Evolutionary conservation across 2,797 vertebrate species (phyloP), one percentile per base, ranked within the genome.

Genomic region (Rhodeus uyekii): DNA sequence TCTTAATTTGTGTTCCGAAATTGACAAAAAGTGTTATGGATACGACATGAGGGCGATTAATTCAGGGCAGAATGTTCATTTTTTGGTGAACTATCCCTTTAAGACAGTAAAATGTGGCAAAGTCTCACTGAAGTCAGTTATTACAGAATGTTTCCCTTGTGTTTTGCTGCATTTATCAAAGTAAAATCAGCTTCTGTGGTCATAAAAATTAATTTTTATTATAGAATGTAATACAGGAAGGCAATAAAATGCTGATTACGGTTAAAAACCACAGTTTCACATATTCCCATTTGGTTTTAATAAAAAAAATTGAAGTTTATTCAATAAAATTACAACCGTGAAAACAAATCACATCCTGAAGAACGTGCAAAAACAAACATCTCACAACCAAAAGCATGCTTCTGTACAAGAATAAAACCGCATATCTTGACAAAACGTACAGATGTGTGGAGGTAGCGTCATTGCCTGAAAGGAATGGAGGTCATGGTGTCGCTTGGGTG

Each of bases 401-500:
- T 38, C 36, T 55, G 12, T 71, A 63, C 55, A 81, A 18, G 4
- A 29, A 53, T 61, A 61, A 19, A 22, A 29, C 32, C 27, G 58
- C 2, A 24, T 38, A n/a, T 61, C 48, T 14, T 0, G 16, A 39
- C 32, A 53, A 69, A 61, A 22, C 64, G 58, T 16, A 27, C 32
- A 42, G 72, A 46, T 1, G 38, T 82, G 61, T 58, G 27, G 71
- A 67, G 60, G 73, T 69, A 75, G 73, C 24, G 5, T 76, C 50
- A 63, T 42, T 39, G 27, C 38, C 38, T 27, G 24, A 44, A 36
- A n/a, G 73, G 44, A 19, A 63, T 5, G 24, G n/a, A 24, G 60
- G 73, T 92, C 88, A 93, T 14, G 85, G 48, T 32, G 82, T 76
- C 24, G 84, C 8, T 3, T 75, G 75, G 1, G 24, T 42, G 24